Base-by-base conservation (phyloP, 2,888 invertebrate genomes). In the Pterostichus niger region DNA sequence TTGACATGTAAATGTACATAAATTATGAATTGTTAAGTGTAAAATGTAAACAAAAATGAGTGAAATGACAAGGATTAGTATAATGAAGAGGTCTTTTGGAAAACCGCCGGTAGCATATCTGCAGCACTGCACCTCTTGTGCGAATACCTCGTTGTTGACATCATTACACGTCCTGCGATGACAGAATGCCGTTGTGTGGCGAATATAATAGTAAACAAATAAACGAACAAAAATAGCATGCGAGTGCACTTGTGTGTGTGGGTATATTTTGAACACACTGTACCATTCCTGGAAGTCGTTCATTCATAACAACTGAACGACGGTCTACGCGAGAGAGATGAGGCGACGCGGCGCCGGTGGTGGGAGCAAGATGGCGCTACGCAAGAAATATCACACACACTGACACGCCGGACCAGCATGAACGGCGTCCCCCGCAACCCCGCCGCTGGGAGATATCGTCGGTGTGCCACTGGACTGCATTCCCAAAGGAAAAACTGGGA, bases 201-300 rank as follows among this genome's bases (percentile, higher is more conserved):
- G 71, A 81, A 81, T 76, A 82, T 82, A 82, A 82, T 82, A 82
- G 82, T 82, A 82, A 82, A 82, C 82, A 82, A 75, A 82, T 82
- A 82, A 82, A 82, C 11, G 73, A 56, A 73, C 24, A 46, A 79
- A 64, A 64, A 64, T 79, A 64, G 33, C 79, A 52, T 71, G 68
- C 24, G 11, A 71, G 44, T 35, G 31, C 46, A 71, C 46, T 52
- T 33, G 83, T 59, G 24, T 59, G 83, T 83, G 73, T 56, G 83
- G 49, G 77, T 49, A 77, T 77, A 56, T 83, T 83, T 83, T 83
- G 83, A 83, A 83, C 83, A 83, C 77, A 54, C 83, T 83, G 83
- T 83, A 80, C 86, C 85, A 85, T 86, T 86, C 86, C 85, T 86
- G 86, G 86, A 86, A 87, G 85, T 85, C 86, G 85, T 87, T 86